phyloP scores from a whole-genome alignment of 2,888 invertebrate genomes.

The Galeruca laticollis region DNA sequence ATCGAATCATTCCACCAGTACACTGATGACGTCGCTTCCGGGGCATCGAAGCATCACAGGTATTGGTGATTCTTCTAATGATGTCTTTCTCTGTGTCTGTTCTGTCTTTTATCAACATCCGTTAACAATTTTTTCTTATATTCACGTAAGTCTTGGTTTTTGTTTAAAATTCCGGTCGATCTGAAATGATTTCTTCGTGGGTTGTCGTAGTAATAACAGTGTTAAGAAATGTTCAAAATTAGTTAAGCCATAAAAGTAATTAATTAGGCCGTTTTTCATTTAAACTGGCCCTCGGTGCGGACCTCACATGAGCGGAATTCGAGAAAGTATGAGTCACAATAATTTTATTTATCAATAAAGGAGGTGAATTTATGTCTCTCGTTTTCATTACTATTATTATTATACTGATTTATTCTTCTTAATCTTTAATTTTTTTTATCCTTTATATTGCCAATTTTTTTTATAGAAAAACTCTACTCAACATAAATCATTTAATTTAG shows the following conservation, averaged over 20 bases:
- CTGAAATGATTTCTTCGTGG: not conserved
- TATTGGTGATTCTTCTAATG: too few relatives aligned
- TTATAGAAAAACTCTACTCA: not conserved
- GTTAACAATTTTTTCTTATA: not conserved
- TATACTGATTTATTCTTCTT: too few relatives aligned
- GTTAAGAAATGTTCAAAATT: conserved; percentile 9
- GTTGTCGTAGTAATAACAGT: not conserved
- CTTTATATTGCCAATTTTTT: too few relatives aligned
- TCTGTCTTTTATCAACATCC: too few relatives aligned
- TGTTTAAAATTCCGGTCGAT: not conserved
- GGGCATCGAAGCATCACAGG: too few relatives aligned
- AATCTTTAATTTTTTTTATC: too few relatives aligned
- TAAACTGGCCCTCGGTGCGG: not conserved
- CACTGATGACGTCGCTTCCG: too few relatives aligned
- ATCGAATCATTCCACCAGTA: too few relatives aligned
- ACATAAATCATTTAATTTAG: not conserved
- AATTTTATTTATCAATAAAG: not conserved
- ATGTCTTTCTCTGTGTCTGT: not conserved
- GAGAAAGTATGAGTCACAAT: conserved; percentile 9
- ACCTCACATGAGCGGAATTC: conserved; percentile 3
- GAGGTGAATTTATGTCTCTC: not conserved
- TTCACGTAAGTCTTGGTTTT: too few relatives aligned
- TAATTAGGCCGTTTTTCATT: conserved; percentile 2
- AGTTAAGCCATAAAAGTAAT: conserved; percentile 12
- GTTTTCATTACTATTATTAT: too few relatives aligned